Evolutionary conservation across 2,888 invertebrate genomes (phyloP).

Genomic region (Perizoma flavofasciatum): DNA sequence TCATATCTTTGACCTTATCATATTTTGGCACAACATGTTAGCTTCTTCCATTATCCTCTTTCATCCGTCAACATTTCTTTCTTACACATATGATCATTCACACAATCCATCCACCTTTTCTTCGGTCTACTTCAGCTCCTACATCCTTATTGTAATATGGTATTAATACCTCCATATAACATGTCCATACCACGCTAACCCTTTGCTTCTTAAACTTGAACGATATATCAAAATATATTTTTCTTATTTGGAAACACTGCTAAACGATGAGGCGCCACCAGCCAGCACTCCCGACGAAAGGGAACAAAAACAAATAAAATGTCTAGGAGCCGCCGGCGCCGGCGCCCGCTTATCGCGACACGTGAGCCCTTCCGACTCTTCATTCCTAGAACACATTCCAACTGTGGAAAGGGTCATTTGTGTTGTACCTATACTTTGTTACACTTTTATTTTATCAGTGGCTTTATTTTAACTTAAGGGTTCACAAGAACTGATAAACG

Average conservation of each 20-base stretch:
- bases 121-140: too few species aligned
- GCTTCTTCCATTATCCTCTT: too few species aligned
- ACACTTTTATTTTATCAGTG: slow-evolving; percentile 9
- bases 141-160: too few species aligned
- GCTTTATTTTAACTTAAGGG: slow-evolving; percentile 4
- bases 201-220: too few species aligned
- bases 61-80: too few species aligned
- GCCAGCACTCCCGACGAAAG: slow-evolving; percentile 36
- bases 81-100: too few species aligned
- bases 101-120: too few species aligned
- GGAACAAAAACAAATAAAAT: slow-evolving; percentile 53
- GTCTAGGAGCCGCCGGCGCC: slow-evolving; percentile 64
- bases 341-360: slow-evolving; percentile 72
- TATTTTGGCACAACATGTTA: too few species aligned
- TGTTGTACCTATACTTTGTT: slow-evolving; percentile 21
- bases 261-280: slow-evolving; percentile 58
- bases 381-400: slow-evolving; percentile 66
- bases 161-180: too few species aligned
- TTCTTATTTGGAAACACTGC: slow-evolving; percentile 14
- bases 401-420: slow-evolving; percentile 41
- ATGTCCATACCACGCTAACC: too few species aligned
- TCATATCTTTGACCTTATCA: too few species aligned
- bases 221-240: background rate
- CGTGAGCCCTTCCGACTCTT: slow-evolving; percentile 63
- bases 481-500: background rate